A percentile compares a stretch with the other conserved stretches of the same genome.
Conservation (phyloP, 2,797 vertebrate genomes). For the Cryptoprocta ferox region DNA sequence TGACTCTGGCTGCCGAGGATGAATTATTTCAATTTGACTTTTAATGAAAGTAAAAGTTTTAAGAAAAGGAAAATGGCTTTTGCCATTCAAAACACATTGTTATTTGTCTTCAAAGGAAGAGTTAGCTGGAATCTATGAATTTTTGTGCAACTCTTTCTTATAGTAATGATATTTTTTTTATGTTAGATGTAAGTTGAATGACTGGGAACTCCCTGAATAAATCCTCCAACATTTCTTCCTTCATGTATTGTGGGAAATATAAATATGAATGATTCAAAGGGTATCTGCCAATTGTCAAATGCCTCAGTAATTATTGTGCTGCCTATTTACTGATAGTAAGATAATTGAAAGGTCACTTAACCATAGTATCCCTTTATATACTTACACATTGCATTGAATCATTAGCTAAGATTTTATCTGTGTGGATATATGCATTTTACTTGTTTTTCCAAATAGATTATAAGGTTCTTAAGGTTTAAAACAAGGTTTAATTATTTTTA, state of each 20-base stretch:
- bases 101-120: conserved; percentile 29
- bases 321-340: not conserved
- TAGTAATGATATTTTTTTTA: not conserved
- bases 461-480: not conserved
- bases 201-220: not conserved
- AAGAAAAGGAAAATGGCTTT: not conserved
- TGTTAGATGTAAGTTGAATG: not conserved
- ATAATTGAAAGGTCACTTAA: not conserved
- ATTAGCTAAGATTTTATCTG: not conserved
- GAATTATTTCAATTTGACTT: conserved; percentile 24
- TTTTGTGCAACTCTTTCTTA: not conserved
- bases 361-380: not conserved
- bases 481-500: not conserved
- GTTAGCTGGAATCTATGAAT: not conserved
- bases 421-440: not conserved
- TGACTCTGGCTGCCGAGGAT: not conserved
- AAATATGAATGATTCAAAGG: not conserved
- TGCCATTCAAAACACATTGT: not conserved
- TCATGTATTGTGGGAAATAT: not conserved
- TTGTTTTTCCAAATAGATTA: not conserved
- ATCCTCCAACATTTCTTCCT: not conserved
- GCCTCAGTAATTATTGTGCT: not conserved
- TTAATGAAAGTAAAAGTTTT: not conserved
- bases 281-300: not conserved
- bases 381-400: not conserved